phyloP scores from a whole-genome alignment of 2,797 vertebrate species.

The Melanotaenia parkinsoni region DNA sequence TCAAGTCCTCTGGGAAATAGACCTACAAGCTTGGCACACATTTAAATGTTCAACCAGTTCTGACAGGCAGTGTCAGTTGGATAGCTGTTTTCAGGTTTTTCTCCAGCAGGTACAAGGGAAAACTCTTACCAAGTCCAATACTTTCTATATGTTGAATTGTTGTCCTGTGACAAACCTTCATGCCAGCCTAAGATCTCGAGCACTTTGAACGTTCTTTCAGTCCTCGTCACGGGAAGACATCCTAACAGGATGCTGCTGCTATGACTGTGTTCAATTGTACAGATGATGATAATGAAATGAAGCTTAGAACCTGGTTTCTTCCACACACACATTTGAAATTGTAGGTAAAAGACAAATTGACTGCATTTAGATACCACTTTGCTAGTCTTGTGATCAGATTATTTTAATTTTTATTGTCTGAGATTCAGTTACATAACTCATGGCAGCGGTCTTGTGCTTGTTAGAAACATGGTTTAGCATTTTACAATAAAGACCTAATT shows the following conservation, averaged over 20 bases:
- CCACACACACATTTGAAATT: background rate
- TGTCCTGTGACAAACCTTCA: background rate
- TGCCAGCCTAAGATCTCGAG: background rate
- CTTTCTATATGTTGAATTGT: background rate
- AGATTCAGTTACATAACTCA: background rate
- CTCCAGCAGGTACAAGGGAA: background rate
- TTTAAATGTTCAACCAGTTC: too few species aligned
- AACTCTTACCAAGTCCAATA: background rate
- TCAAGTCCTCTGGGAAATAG: background rate
- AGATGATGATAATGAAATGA: background rate
- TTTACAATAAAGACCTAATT: background rate
- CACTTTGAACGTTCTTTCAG: background rate
- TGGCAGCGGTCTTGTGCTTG: background rate
- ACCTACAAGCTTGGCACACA: background rate
- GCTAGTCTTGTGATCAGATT: background rate
- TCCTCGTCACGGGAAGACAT: background rate
- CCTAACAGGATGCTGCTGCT: too few species aligned
- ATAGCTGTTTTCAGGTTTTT: background rate
- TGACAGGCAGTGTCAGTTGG: background rate
- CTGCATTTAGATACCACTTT: background rate
- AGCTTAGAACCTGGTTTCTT: background rate
- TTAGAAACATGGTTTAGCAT: background rate
- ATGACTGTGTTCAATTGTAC: too few species aligned
- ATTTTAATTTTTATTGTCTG: background rate
- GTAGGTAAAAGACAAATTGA: background rate